These are phyloP conservation scores for Aspidoscelis tigris DNA, from an alignment of 2,113 vertebrate species.

Conservation along the genomic window DNA sequence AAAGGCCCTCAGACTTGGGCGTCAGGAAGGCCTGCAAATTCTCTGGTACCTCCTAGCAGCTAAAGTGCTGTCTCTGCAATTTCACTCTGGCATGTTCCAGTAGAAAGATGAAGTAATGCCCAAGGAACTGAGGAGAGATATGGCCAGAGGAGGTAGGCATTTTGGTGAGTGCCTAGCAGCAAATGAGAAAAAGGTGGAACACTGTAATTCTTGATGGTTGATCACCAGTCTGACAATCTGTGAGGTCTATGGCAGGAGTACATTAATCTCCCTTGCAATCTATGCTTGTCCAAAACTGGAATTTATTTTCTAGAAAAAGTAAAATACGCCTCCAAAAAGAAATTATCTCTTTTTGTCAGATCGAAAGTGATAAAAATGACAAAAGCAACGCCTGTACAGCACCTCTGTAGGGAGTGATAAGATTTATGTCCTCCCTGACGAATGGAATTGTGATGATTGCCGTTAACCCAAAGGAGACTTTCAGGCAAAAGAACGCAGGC, in stretches of 20 bases:
- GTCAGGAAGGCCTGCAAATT: no score
- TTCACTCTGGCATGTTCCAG: not conserved
- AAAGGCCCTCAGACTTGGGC: no score
- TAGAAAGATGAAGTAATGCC: not conserved
- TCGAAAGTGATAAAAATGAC: slow-evolving; percentile 36
- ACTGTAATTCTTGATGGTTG: not conserved
- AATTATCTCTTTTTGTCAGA: slow-evolving; percentile 34
- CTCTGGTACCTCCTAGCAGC: not conserved
- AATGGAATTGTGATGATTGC: slow-evolving; percentile 36
- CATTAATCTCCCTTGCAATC: not conserved
- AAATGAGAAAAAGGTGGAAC: not conserved
- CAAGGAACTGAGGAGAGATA: not conserved
- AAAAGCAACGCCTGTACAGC: slow-evolving; percentile 23
- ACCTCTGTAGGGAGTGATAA: not conserved
- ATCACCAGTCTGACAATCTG: not conserved
- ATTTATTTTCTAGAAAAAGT: slow-evolving; percentile 29
- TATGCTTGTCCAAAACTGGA: slow-evolving; percentile 4
- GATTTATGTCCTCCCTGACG: slow-evolving; percentile 22
- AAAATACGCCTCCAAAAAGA: slow-evolving; percentile 14
- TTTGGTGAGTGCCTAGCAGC: not conserved
- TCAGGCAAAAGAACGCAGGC: not conserved
- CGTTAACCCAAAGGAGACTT: slow-evolving; percentile 6
- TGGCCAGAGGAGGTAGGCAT: not conserved
- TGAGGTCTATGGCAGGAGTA: slow-evolving; percentile 12
- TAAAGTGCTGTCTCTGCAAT: no score